These are phyloP conservation scores for Pseudopleuronectes americanus DNA, from an alignment of 2,797 vertebrate species.

Conservation along the genomic window DNA sequence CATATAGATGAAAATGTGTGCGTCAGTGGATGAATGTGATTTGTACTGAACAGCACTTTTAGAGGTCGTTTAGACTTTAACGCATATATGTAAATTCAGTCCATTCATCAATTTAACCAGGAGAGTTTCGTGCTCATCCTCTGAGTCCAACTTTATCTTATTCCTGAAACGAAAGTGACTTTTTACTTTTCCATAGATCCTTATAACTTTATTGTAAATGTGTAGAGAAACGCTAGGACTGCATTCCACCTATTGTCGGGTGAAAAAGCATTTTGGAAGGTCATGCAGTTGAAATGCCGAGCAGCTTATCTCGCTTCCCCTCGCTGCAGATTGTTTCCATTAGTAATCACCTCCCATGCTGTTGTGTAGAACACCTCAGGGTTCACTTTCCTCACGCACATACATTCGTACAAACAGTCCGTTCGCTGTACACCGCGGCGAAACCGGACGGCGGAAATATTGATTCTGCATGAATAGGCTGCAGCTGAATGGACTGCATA, in stretches of 20 bases:
- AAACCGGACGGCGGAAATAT: constrained; percentile 47
- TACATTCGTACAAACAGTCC: constrained; percentile 22
- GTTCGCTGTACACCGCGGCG: constrained; percentile 14
- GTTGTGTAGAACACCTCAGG: constrained; percentile 24
- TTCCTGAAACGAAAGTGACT: no score
- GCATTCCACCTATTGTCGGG: background rate
- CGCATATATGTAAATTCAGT: no score
- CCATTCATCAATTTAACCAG: no score
- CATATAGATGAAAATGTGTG: no score
- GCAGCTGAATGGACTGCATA: constrained; percentile 44
- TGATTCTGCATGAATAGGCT: constrained; percentile 58
- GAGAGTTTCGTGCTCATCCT: background rate
- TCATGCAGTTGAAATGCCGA: constrained; percentile 31
- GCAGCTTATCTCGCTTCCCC: constrained; percentile 8
- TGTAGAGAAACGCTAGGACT: background rate
- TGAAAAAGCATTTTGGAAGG: constrained; percentile 12
- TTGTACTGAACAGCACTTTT: no score
- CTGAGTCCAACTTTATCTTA: background rate
- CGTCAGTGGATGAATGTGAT: no score
- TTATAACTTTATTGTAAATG: constrained; percentile 1
- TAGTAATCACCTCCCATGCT: constrained; percentile 51
- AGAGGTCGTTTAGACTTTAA: background rate
- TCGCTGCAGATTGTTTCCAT: constrained; percentile 40
- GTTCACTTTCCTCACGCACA: constrained; percentile 22
- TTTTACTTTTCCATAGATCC: no score